phyloP scores from a whole-genome alignment of 1,140 invertebrate species.

The Asbolus verrucosus region DNA sequence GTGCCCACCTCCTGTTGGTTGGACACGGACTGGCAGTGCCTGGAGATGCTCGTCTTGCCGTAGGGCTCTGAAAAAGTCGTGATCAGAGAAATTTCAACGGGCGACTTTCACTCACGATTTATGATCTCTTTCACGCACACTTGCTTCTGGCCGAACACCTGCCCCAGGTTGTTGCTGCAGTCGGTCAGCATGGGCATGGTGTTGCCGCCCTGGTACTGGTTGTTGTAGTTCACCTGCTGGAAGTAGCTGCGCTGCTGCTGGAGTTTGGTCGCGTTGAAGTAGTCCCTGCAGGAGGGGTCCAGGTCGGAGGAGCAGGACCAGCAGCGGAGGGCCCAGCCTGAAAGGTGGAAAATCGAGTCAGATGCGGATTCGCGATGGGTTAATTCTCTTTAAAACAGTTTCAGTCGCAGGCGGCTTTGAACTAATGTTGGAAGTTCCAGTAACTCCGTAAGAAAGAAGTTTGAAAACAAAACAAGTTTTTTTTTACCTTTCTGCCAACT shows the following conservation, averaged over 20 bases:
- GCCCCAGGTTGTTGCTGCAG: conserved; percentile 2
- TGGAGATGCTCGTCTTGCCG: conserved; percentile 45
- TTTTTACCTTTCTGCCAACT: too few relatives aligned
- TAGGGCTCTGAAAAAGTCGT: conserved; percentile 43
- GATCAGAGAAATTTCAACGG: conserved; percentile 1
- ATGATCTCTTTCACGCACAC: conserved; percentile 54
- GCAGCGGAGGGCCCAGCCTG: conserved; percentile 74
- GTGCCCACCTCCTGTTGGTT: conserved; percentile 67
- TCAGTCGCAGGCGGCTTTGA: too few relatives aligned
- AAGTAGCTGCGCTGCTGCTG: conserved; percentile 9
- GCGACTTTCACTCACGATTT: conserved; percentile 46
- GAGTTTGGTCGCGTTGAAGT: conserved; percentile 73
- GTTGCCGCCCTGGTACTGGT: conserved; percentile 33
- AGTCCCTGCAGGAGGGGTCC: conserved; percentile 77
- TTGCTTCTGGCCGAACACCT: conserved; percentile 48
- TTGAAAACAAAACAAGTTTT: too few relatives aligned
- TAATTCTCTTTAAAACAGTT: too few relatives aligned
- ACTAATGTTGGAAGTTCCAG: too few relatives aligned
- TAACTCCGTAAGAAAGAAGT: too few relatives aligned
- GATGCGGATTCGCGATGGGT: too few relatives aligned
- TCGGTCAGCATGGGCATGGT: conserved; percentile 18
- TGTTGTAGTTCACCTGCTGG: conserved; percentile 16
- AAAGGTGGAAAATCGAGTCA: background rate
- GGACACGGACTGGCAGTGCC: conserved; percentile 69
- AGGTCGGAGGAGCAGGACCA: conserved; percentile 79